These are phyloP conservation scores for Anoplophora glabripennis DNA, from an alignment of 1,140 invertebrate species.

Conservation along the genomic window DNA sequence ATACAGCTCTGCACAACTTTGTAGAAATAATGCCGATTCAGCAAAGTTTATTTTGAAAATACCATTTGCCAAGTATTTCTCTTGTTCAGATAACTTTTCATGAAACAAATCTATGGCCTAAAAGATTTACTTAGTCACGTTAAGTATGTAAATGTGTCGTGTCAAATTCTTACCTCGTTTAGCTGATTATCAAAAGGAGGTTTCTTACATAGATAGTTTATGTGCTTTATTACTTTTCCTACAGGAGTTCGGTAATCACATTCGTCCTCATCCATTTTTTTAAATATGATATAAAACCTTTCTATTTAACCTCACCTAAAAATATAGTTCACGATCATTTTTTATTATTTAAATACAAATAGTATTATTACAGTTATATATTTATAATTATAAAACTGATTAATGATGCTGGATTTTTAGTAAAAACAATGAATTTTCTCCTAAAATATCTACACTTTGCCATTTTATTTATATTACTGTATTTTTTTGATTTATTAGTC, in stretches of 20 bases:
- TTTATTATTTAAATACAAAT: too few species aligned
- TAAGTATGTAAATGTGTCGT: neutral
- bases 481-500: too few species aligned
- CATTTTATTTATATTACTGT: too few species aligned
- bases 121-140: constrained; percentile 9
- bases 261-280: constrained; percentile 26
- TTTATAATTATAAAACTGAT: too few species aligned
- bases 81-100: constrained; percentile 25
- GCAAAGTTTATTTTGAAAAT: constrained; percentile 44
- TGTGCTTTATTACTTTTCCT: constrained; percentile 27
- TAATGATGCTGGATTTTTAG: too few species aligned
- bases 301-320: too few species aligned
- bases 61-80: constrained; percentile 37
- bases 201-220: constrained; percentile 37
- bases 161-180: constrained; percentile 27
- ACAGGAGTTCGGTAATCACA: constrained; percentile 22
- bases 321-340: too few species aligned
- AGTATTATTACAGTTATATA: too few species aligned
- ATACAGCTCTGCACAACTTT: constrained; percentile 37
- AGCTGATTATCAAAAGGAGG: constrained; percentile 38
- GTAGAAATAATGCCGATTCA: constrained; percentile 42
- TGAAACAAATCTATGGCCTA: constrained; percentile 39
- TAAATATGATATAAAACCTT: neutral
- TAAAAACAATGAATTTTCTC: too few species aligned
- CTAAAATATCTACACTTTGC: too few species aligned